Evolutionary conservation across 2,113 vertebrate species (phyloP), one percentile per base, ranked within the genome.

Genomic region (Callipepla squamata): DNA sequence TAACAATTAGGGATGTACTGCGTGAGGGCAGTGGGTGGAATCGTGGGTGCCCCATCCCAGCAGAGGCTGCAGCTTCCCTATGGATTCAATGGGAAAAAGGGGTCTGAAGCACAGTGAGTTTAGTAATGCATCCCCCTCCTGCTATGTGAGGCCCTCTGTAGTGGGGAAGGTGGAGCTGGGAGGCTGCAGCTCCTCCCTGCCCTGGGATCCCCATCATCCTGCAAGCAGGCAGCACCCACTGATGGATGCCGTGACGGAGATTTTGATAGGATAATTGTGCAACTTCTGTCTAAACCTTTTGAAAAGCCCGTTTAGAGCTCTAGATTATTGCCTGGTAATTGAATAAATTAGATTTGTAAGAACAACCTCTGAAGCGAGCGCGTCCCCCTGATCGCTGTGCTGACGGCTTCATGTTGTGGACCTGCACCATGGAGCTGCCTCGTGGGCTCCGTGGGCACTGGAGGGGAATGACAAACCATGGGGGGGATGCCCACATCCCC

Each of bases 331-430:
- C 59, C 55, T 40, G 40, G 51, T 44, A 4, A 8, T 30, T 3
- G 55, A 32, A 28, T 73, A 4, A 36, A 25, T 51, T 13, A 1
- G 11, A 1, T 53, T 6, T 34, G 42, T 23, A n/a, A 32, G 65
- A 42, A 57, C 58, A 38, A 48, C n/a, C 1, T 2, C 1, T 7
- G 36, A 36, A 13, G 36, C 0, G 6, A 40, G 38, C 1, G 44
- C 0, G 38, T 23, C 30, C 44, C 55, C 47, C 26, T 1, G 6
- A 45, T 26, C 28, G 30, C 65, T 0, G 3, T 1, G 34, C 36
- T 25, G 73, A 4, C 26, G 4, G 32, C 7, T 81, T 66, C 21
- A 0, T 22, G 67, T 36, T 1, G 47, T 3, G 51, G 26, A 53
- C 51, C 51, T 30, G 51, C 26, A 53, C 51, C 26, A 53, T 36